These are phyloP conservation scores for Theretra japonica DNA, from an alignment of 2,888 invertebrate genomes.

Conservation along the genomic window DNA sequence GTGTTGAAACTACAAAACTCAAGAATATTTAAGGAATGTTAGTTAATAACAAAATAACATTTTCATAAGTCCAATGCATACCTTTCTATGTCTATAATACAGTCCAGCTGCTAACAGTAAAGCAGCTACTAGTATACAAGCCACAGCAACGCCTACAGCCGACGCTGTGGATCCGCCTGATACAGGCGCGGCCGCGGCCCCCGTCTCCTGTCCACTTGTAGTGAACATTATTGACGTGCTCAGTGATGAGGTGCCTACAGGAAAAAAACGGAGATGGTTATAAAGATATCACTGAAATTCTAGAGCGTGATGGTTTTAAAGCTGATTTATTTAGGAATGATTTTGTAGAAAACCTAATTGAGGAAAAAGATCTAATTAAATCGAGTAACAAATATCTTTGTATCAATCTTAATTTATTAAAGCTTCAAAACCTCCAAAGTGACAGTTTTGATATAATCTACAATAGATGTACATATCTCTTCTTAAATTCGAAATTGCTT, in stretches of 20 bases:
- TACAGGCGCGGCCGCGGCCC: constrained; percentile 86
- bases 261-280: background rate
- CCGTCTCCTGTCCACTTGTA: constrained; percentile 89
- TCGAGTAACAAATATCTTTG: too few species aligned
- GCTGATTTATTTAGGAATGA: too few species aligned
- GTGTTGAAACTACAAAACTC: too few species aligned
- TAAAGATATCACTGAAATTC: too few species aligned
- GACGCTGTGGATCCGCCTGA: constrained; percentile 84
- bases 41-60: background rate
- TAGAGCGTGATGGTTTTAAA: too few species aligned
- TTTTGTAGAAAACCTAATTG: too few species aligned
- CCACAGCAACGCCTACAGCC: constrained; percentile 86
- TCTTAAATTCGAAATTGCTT: too few species aligned
- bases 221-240: constrained; percentile 90
- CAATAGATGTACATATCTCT: too few species aligned
- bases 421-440: too few species aligned
- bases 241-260: constrained; percentile 88
- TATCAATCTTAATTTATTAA: too few species aligned
- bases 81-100: constrained; percentile 86
- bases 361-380: too few species aligned
- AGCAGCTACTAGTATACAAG: constrained; percentile 85
- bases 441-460: too few species aligned
- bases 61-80: constrained; percentile 38
- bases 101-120: constrained; percentile 86
- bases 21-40: background rate